Conservation (phyloP, 2,888 invertebrate species). For the Pilophorus perplexus region DNA sequence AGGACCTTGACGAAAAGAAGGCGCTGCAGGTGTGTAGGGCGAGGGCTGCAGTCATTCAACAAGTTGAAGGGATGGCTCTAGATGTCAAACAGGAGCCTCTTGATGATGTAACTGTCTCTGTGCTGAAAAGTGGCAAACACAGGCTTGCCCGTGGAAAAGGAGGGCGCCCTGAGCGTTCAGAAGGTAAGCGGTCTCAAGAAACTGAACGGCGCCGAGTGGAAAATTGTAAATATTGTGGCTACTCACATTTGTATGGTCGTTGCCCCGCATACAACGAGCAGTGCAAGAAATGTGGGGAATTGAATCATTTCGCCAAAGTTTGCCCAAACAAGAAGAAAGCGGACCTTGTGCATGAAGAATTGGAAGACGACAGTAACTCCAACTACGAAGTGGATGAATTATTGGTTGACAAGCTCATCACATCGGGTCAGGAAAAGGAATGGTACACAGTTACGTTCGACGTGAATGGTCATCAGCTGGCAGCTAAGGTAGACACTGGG, state of each 20-base stretch:
- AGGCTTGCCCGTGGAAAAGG: too few species aligned
- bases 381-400: background rate
- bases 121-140: background rate
- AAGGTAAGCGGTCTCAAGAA: too few species aligned
- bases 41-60: background rate
- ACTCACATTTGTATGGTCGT: background rate
- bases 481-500: conserved; percentile 14
- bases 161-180: too few species aligned
- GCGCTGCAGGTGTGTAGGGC: conserved; percentile 15
- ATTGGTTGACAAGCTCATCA: background rate
- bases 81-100: background rate
- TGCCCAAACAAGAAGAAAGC: background rate
- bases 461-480: background rate
- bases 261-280: conserved; percentile 5
- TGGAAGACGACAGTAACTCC: too few species aligned
- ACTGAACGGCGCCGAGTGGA: background rate
- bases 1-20: background rate
- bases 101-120: too few species aligned
- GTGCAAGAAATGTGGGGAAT: background rate
- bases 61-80: background rate
- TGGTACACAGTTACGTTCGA: conserved; percentile 6
- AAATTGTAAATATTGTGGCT: conserved; percentile 26
- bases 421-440: too few species aligned
- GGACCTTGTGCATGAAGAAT: too few species aligned
- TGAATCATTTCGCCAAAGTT: conserved; percentile 4